Percentiles rank a stretch among this genome's conserved stretches.
phyloP scores from a whole-genome alignment of 1,140 invertebrate genomes.

The Bombus sylvicola region DNA sequence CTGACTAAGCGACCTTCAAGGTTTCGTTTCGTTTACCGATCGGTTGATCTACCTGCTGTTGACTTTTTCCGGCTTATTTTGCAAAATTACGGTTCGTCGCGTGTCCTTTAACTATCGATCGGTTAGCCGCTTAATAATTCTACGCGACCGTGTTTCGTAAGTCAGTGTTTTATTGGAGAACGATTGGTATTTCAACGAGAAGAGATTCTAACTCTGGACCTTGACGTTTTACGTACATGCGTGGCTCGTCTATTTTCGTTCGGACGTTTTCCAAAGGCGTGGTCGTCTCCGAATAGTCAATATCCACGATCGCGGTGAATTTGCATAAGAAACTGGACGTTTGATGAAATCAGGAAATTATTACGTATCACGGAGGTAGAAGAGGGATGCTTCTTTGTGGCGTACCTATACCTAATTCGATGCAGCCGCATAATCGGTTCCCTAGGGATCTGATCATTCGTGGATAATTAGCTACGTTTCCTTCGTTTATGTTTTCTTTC shows the following conservation, averaged over 20 bases:
- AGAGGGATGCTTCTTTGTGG: background rate
- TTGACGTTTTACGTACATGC: background rate
- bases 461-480: background rate
- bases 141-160: background rate
- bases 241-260: background rate
- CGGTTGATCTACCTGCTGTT: background rate
- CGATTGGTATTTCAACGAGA: background rate
- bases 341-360: too few species aligned
- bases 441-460: background rate
- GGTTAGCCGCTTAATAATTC: background rate
- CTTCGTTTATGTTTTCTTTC: too few species aligned
- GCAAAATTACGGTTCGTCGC: background rate
- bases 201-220: background rate
- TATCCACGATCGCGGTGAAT: background rate
- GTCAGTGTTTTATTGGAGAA: background rate
- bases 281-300: background rate
- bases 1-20: background rate
- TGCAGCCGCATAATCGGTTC: background rate
- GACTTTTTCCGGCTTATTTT: background rate
- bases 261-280: background rate
- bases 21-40: background rate
- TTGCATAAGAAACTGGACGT: background rate
- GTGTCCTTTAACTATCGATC: constrained; percentile 1
- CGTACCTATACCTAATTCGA: background rate
- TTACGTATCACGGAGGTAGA: background rate